phyloP scores from a whole-genome alignment of 1,140 invertebrate genomes.

The Nylanderia fulva region DNA sequence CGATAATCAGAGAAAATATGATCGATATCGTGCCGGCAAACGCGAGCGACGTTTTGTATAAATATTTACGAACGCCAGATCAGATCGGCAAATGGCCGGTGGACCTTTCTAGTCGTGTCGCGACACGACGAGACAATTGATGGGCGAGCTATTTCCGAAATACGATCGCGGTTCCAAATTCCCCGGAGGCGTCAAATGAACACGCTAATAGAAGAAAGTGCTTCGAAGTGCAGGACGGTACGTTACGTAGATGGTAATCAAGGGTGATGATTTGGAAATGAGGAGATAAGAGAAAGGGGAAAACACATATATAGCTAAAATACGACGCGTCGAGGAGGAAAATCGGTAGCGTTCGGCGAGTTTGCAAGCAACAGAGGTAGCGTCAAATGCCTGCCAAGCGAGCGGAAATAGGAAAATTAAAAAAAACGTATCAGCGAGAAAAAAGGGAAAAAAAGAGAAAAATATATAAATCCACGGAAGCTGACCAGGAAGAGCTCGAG shows the following conservation, averaged over 20 bases:
- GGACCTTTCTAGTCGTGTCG: slow-evolving; percentile 16
- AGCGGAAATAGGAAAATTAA: slow-evolving; percentile 74
- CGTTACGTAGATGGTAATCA: not conserved
- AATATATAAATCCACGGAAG: slow-evolving; percentile 49
- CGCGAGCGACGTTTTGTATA: slow-evolving; percentile 22
- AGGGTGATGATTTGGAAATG: slow-evolving; percentile 29
- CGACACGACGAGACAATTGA: slow-evolving; percentile 17
- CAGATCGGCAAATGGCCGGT: slow-evolving; percentile 25
- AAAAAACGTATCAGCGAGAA: slow-evolving; percentile 71
- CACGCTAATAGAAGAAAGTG: slow-evolving; percentile 17
- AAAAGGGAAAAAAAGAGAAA: slow-evolving; percentile 58
- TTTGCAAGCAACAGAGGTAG: not conserved
- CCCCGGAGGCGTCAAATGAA: slow-evolving; percentile 41
- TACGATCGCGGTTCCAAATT: slow-evolving; percentile 22
- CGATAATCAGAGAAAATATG: not conserved
- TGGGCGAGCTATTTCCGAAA: slow-evolving; percentile 28
- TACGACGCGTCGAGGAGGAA: slow-evolving; percentile 36
- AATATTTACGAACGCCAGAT: slow-evolving; percentile 41
- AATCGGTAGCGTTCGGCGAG: slow-evolving; percentile 29
- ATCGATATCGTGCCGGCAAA: slow-evolving; percentile 22
- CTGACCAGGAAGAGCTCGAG: slow-evolving; percentile 38
- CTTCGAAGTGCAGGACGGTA: not conserved
- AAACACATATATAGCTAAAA: slow-evolving; percentile 67
- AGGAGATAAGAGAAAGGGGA: not conserved
- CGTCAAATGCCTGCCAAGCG: slow-evolving; percentile 48